Evolutionary conservation across 2,888 invertebrate species (phyloP).

Genomic region (Phorcus lineatus): DNA sequence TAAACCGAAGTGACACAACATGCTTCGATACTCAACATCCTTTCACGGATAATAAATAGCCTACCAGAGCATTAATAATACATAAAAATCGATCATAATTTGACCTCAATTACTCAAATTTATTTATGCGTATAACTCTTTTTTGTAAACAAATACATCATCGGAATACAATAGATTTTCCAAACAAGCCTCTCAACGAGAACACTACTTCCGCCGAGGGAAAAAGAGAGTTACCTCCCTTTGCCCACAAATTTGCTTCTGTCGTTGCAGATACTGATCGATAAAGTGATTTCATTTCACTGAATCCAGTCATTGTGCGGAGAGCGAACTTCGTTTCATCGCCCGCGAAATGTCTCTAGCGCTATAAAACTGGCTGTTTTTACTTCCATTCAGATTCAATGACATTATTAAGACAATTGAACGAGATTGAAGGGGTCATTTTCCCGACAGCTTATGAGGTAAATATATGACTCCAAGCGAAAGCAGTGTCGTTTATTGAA

Average conservation of each 20-base stretch:
- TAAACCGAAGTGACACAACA: too few species aligned
- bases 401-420: conserved; percentile 13
- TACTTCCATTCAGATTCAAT: conserved; percentile 5
- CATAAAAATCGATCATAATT: too few species aligned
- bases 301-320: background rate
- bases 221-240: background rate
- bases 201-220: background rate
- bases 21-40: too few species aligned
- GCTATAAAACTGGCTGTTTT: conserved; percentile 11
- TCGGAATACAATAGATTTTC: too few species aligned
- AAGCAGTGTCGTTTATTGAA: background rate
- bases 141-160: too few species aligned
- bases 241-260: background rate
- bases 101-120: too few species aligned
- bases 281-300: conserved; percentile 2
- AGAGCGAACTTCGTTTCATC: background rate
- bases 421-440: conserved; percentile 5
- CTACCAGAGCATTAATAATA: too few species aligned
- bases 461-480: background rate
- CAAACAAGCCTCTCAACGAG: too few species aligned
- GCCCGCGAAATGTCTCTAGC: background rate
- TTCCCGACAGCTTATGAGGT: conserved; percentile 6
- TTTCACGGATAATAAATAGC: too few species aligned
- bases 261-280: background rate
- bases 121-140: too few species aligned